Evolutionary conservation across 2,113 vertebrate species (phyloP).

Genomic region (Chloropsis hardwickii): DNA sequence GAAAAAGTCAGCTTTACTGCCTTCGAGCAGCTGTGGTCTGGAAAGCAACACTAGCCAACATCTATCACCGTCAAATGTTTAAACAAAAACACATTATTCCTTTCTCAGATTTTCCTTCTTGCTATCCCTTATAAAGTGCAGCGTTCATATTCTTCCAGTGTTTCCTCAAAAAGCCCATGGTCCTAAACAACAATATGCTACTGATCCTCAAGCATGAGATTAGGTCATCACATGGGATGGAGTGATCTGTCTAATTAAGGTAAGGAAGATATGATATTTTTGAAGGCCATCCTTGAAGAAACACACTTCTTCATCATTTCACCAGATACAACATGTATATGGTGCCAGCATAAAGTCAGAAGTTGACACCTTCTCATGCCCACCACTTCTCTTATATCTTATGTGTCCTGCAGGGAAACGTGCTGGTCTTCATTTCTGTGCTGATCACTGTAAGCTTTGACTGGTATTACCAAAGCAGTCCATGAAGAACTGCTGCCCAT

Average conservation of each 20-base stretch:
- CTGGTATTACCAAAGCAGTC: neutral
- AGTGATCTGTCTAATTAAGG: neutral
- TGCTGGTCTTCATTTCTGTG: neutral
- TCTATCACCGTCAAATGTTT: neutral
- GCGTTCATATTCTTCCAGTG: neutral
- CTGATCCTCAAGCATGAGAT: neutral
- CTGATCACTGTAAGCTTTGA: neutral
- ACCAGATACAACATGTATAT: neutral
- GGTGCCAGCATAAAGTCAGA: neutral
- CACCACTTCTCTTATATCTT: neutral
- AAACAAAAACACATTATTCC: conserved; percentile 28
- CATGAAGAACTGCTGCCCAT: neutral
- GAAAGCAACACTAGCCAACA: conserved; percentile 11
- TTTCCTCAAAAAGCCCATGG: neutral
- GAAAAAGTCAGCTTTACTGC: conserved; percentile 35
- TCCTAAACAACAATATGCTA: neutral
- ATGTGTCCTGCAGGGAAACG: neutral
- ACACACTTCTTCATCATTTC: neutral
- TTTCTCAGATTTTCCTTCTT: conserved; percentile 17
- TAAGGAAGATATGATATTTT: neutral
- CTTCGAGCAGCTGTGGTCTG: conserved; percentile 16
- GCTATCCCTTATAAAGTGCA: neutral
- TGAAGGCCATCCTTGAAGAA: neutral
- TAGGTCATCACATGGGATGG: neutral
- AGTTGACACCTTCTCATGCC: neutral